A percentile compares a stretch with the other conserved stretches of the same genome.
Conservation (phyloP, 2,113 vertebrate species). For the Galbula dea region DNA sequence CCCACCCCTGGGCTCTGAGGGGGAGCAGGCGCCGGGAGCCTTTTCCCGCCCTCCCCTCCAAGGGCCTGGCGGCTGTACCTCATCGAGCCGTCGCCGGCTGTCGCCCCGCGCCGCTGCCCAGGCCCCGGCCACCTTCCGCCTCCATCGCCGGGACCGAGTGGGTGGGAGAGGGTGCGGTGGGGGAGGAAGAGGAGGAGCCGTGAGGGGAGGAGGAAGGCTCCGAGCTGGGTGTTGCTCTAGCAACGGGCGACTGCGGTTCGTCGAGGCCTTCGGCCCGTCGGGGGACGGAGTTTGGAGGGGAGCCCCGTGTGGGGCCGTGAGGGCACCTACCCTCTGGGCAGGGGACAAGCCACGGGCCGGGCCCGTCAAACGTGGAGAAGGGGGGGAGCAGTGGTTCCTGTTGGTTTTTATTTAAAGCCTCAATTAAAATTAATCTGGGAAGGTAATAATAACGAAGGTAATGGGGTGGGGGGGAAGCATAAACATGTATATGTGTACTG, state of each 20-base stretch:
- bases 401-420: background rate
- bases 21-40: background rate
- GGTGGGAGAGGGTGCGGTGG: background rate
- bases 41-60: background rate
- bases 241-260: background rate
- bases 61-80: constrained; percentile 62
- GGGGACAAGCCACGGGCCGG: background rate
- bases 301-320: background rate
- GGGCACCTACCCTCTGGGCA: background rate
- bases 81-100: constrained; percentile 78
- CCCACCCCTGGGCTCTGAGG: background rate
- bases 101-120: constrained; percentile 49
- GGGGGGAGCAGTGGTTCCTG: fast-evolving
- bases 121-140: background rate
- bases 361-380: background rate
- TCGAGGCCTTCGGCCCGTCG: background rate
- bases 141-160: background rate
- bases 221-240: background rate
- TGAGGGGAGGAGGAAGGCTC: background rate
- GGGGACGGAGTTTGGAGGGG: background rate
- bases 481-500: background rate
- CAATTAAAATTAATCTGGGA: background rate
- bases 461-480: background rate
- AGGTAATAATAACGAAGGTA: background rate
- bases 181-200: constrained; percentile 48